Percentiles rank a stretch among this genome's conserved stretches.
Evolutionary conservation across 2,113 vertebrate species (phyloP).

Genomic region (Erythrocercus mccallii): DNA sequence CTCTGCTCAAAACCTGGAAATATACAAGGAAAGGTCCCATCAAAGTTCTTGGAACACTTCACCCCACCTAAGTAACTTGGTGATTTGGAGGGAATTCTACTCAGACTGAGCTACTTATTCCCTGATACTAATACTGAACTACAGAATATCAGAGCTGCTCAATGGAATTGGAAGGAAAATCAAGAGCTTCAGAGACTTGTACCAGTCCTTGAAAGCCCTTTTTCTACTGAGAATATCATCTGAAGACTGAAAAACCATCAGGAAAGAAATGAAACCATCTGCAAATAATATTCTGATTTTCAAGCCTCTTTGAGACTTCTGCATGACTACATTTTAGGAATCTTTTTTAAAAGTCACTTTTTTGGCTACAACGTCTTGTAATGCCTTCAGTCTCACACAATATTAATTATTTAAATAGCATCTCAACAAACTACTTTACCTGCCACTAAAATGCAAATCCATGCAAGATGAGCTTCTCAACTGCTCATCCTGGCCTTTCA

Average conservation of each 20-base stretch:
- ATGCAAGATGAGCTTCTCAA: neutral
- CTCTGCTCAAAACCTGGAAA: neutral
- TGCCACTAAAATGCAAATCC: neutral
- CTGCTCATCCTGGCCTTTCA: neutral
- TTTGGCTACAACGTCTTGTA: neutral
- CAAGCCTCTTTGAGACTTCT: neutral
- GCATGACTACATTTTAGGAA: neutral
- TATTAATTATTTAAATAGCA: neutral
- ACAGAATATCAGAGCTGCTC: neutral
- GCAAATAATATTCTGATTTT: neutral
- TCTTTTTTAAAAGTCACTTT: neutral
- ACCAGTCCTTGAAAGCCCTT: neutral
- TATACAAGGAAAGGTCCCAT: neutral
- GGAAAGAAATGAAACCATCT: neutral
- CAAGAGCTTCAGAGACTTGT: neutral
- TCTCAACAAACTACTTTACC: neutral
- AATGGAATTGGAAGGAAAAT: neutral
- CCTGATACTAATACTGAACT: neutral
- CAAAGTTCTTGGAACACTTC: neutral
- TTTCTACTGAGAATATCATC: neutral
- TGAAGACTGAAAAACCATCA: neutral
- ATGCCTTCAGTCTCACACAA: neutral
- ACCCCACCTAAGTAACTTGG: neutral
- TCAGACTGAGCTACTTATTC: neutral
- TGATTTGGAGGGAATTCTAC: neutral